Base-by-base conservation (phyloP, 2,797 vertebrate species). In the Balearica regulorum region DNA sequence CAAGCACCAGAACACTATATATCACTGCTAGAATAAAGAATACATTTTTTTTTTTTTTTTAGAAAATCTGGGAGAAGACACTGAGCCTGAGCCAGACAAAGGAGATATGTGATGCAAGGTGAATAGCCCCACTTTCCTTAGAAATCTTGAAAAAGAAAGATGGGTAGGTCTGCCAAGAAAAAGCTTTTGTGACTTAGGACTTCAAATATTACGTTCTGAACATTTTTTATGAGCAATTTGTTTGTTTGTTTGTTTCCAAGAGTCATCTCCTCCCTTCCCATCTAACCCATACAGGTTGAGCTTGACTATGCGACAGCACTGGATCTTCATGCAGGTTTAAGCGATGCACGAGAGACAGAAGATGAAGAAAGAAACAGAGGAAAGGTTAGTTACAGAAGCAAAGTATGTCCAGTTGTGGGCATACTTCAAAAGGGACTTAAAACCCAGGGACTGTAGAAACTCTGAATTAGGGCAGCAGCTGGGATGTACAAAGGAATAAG, bases 281-380 rank as follows among this genome's bases (percentile, higher is more conserved):
- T 85, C 46, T 64, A 66, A 61, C 16, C 20, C 43, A 48, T 0
- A 25, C 0, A 1, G 11, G 51, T 29, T 68, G 39, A 65, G 58
- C n/a, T 28, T 15, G 21, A 35, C 41, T 13, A 2, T 20, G 18
- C 1, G 13, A 57, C 46, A 77, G 39, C 22, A 58, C 1, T 0
- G n/a, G 78, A 41, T 37, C 62, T 15, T 69, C 41, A 20, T 8
- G 21, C 20, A 58, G 61, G 28, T 55, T 69, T n/a, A 51, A 76
- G 53, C 25, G 18, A 70, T 10, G 29, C 28, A 12, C 1, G 1
- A 21, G 16, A 48, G 12, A 43, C 16, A 55, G 33, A 58, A 28
- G 24, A 55, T 24, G 24, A 73, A 68, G 46, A 55, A 82, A 93
- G 35, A 4, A 48, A 25, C 39, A 48, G 16, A 81, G 28, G 46